Conservation (phyloP, 1,140 invertebrate species). For the Ditylenchus dipsaci region DNA sequence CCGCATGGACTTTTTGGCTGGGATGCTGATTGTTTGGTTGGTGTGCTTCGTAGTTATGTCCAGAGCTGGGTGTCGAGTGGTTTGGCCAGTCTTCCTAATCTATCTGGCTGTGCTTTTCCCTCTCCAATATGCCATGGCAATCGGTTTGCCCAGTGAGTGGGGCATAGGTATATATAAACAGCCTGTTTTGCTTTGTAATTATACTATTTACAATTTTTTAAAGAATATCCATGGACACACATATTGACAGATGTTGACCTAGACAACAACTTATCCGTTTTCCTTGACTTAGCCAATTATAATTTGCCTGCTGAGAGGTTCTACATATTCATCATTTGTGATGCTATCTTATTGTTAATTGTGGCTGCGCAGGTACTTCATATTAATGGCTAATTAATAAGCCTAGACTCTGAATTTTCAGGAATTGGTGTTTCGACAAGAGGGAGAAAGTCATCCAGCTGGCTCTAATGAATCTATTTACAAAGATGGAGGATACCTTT, state of each 20-base stretch:
- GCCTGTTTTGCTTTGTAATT: no score
- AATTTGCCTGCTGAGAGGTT: conserved; percentile 65
- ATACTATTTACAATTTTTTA: conserved; percentile 30
- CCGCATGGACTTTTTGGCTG: conserved; percentile 81
- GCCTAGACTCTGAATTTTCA: conserved; percentile 62
- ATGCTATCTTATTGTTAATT: conserved; percentile 83
- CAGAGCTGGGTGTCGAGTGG: conserved; percentile 67
- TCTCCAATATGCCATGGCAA: conserved; percentile 77
- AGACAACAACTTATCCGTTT: conserved; percentile 69
- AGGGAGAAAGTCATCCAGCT: conserved; percentile 45
- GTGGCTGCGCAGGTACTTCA: conserved; percentile 71
- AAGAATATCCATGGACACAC: conserved; percentile 71
- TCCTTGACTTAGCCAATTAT: conserved; percentile 83
- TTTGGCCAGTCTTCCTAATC: conserved; percentile 81
- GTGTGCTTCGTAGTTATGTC: conserved; percentile 71
- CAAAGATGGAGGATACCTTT: conserved; percentile 22
- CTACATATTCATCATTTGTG: conserved; percentile 73
- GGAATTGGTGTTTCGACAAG: conserved; percentile 48
- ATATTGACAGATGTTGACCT: conserved; percentile 7
- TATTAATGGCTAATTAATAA: background rate
- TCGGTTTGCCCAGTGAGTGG: conserved; percentile 75
- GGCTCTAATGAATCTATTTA: conserved; percentile 53
- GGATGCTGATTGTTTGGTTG: conserved; percentile 80
- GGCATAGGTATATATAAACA: conserved; percentile 48
- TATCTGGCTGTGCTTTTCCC: conserved; percentile 76